Conservation (phyloP, 35 echinoderm and acorn worm species). For the Amphiura filiformis region DNA sequence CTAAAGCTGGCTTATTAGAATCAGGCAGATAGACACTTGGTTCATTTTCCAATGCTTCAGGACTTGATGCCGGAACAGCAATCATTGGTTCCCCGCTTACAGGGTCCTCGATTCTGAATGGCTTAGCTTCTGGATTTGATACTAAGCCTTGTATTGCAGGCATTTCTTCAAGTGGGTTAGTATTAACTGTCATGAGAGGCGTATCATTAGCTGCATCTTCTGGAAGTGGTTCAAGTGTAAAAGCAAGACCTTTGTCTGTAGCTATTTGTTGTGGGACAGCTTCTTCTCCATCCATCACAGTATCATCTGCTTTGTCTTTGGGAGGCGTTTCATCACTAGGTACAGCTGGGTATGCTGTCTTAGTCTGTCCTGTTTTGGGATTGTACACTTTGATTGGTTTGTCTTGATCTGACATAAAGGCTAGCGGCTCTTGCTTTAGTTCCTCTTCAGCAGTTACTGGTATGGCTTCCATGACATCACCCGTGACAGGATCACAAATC, state of each 20-base stretch:
- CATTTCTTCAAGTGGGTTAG: neutral
- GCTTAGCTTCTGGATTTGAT: neutral
- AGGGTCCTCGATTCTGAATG: constrained; percentile 39
- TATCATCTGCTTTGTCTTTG: no score
- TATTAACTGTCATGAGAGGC: neutral
- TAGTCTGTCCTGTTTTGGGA: constrained; percentile 1
- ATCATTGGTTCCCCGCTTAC: constrained; percentile 37
- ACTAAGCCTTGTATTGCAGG: neutral
- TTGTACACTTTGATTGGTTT: constrained; percentile 10
- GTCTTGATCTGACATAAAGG: constrained; percentile 33
- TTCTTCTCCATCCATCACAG: neutral
- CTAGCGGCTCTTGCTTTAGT: constrained; percentile 27
- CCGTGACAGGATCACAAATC: constrained; percentile 38
- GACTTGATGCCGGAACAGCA: constrained; percentile 32
- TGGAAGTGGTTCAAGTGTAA: constrained; percentile 25
- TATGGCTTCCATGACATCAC: constrained; percentile 45
- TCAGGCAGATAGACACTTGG: constrained; percentile 21
- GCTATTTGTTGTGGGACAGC: neutral
- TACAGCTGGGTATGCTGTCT: neutral
- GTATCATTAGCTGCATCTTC: neutral
- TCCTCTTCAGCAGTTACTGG: constrained; percentile 40
- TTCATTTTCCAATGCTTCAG: constrained; percentile 12
- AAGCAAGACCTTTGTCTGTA: constrained; percentile 60
- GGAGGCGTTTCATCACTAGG: neutral
- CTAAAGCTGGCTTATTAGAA: neutral